Evolutionary conservation across 2,113 vertebrate genomes (phyloP).

Genomic region (Trematocara unimaculatum): DNA sequence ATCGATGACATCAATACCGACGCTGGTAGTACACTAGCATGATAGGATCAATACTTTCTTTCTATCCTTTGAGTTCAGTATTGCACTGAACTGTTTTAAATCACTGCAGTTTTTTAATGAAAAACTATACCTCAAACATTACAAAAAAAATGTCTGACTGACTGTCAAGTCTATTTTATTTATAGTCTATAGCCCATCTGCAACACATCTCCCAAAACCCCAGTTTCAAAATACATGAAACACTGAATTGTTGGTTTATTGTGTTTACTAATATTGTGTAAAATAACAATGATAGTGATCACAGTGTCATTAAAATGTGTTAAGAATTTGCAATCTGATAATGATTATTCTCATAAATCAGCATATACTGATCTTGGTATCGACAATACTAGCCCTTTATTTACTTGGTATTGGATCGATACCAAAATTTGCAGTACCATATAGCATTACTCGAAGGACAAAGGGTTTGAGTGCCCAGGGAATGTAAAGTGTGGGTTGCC

Average conservation of each 20-base stretch:
- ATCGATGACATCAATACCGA: background rate
- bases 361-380: background rate
- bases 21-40: accelerated
- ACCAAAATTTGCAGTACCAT: background rate
- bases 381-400: background rate
- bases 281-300: background rate
- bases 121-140: background rate
- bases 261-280: background rate
- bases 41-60: background rate
- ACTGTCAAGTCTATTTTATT: background rate
- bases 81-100: background rate
- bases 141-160: background rate
- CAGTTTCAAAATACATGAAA: background rate
- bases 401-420: background rate
- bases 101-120: accelerated
- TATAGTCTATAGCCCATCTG: background rate
- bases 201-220: background rate
- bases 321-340: background rate
- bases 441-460: background rate
- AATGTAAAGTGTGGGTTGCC: background rate
- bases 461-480: background rate
- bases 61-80: background rate
- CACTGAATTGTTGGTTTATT: accelerated
- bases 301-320: background rate
- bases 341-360: background rate